Evolutionary conservation across 1,140 invertebrate genomes (phyloP).

Genomic region (Drosophila arizonae): DNA sequence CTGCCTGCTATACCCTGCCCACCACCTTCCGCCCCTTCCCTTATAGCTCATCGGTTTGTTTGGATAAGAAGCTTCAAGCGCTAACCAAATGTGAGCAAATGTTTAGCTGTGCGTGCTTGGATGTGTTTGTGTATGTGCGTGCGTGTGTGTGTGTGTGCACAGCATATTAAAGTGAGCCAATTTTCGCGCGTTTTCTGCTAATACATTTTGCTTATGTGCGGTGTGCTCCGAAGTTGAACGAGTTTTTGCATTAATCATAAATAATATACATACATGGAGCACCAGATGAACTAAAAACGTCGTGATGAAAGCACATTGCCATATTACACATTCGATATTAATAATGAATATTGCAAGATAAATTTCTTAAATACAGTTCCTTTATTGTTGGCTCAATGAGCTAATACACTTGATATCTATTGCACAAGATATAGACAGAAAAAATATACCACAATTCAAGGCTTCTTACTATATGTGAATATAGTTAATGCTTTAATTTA

Average conservation of each 20-base stretch:
- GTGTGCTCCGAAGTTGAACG: not conserved
- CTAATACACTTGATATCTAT: no score
- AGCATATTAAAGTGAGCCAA: conserved; percentile 70
- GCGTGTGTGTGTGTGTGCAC: conserved; percentile 39
- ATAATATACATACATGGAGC: conserved; percentile 27
- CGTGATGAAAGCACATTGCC: not conserved
- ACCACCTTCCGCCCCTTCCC: not conserved
- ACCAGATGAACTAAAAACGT: conserved; percentile 14
- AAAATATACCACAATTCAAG: no score
- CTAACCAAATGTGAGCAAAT: conserved; percentile 56
- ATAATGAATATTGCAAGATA: conserved; percentile 12
- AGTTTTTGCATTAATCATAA: conserved; percentile 15
- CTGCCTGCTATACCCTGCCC: not conserved
- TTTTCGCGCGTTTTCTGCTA: conserved; percentile 44
- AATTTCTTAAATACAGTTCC: not conserved
- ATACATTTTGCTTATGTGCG: conserved; percentile 23
- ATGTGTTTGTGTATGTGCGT: conserved; percentile 35
- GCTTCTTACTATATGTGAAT: no score
- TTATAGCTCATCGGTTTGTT: not conserved
- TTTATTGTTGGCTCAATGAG: no score
- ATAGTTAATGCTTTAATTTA: no score
- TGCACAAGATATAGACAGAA: no score
- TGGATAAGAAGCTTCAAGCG: conserved; percentile 3
- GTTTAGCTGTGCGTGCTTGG: conserved; percentile 28
- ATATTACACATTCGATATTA: not conserved